A percentile compares a stretch with the other conserved stretches of the same genome.
These are phyloP conservation scores for Brachionus koreanus DNA, from an alignment of 1,140 invertebrate genomes.

Conservation along the genomic window DNA sequence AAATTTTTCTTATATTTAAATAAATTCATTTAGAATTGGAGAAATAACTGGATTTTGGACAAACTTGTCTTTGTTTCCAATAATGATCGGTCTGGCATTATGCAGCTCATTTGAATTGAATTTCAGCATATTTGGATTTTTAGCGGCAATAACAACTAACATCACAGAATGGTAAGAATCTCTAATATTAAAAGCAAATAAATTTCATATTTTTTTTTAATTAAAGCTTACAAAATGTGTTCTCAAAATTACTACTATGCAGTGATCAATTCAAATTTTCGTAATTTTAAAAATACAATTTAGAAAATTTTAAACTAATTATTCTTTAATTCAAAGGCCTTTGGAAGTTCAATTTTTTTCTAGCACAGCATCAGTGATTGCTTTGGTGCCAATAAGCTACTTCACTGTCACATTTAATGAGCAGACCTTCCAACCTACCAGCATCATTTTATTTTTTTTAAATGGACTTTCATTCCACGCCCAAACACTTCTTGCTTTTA, in stretches of 20 bases:
- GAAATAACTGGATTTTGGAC: conserved; percentile 72
- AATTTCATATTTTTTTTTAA: conserved; percentile 47
- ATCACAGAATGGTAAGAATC: conserved; percentile 70
- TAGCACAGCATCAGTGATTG: conserved; percentile 71
- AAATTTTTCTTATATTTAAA: not conserved
- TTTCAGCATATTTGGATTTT: conserved; percentile 72
- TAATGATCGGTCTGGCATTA: conserved; percentile 78
- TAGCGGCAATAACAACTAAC: conserved; percentile 75
- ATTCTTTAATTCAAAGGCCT: conserved; percentile 63
- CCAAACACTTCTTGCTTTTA: conserved; percentile 80
- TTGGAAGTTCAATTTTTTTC: conserved; percentile 81
- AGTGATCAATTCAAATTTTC: conserved; percentile 74
- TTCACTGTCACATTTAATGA: conserved; percentile 64
- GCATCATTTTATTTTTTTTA: conserved; percentile 66
- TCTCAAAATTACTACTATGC: conserved; percentile 76
- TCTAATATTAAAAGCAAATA: not conserved
- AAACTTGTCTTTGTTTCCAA: conserved; percentile 73
- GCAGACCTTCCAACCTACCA: conserved; percentile 57
- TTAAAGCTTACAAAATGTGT: conserved; percentile 74
- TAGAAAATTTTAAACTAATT: not conserved
- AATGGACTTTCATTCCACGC: conserved; percentile 80
- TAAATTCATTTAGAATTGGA: conserved; percentile 55
- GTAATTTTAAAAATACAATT: conserved; percentile 62
- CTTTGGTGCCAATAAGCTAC: conserved; percentile 72
- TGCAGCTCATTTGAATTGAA: conserved; percentile 77